Evolutionary conservation across 2,888 invertebrate species (phyloP).

Genomic region (Melangyna quadrimaculata): DNA sequence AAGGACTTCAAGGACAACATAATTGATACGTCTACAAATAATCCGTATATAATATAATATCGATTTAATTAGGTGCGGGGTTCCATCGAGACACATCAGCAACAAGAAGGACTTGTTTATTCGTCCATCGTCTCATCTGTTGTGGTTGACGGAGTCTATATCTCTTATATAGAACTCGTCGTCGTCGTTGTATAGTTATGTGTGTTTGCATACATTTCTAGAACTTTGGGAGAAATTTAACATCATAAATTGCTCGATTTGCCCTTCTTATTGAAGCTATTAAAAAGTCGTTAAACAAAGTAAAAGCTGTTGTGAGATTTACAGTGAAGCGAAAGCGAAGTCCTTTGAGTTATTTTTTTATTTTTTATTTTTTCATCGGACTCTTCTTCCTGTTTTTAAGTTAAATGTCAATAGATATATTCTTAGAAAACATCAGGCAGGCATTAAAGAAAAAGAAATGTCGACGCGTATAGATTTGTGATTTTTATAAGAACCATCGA

Average conservation of each 20-base stretch:
- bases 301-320: slow-evolving; percentile 31
- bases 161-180: too few species aligned
- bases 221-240: background rate
- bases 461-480: background rate
- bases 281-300: slow-evolving; percentile 53
- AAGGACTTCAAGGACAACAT: slow-evolving; percentile 58
- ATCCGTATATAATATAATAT: slow-evolving; percentile 64
- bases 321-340: background rate
- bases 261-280: slow-evolving; percentile 32
- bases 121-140: slow-evolving; percentile 10
- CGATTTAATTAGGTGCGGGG: slow-evolving; percentile 61
- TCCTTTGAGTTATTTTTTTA: background rate
- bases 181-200: background rate
- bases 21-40: slow-evolving; percentile 66
- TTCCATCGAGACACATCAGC: background rate
- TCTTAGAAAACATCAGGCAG: background rate
- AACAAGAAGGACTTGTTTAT: background rate
- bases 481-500: background rate
- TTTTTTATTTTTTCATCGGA: background rate
- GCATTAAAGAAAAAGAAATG: background rate
- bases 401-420: slow-evolving; percentile 6
- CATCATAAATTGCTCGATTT: background rate
- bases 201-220: background rate
- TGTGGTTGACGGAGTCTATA: slow-evolving; percentile 6
- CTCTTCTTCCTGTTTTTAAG: slow-evolving; percentile 8